Evolutionary conservation across 2,113 vertebrate genomes (phyloP).

Genomic region (Saguinus midas): DNA sequence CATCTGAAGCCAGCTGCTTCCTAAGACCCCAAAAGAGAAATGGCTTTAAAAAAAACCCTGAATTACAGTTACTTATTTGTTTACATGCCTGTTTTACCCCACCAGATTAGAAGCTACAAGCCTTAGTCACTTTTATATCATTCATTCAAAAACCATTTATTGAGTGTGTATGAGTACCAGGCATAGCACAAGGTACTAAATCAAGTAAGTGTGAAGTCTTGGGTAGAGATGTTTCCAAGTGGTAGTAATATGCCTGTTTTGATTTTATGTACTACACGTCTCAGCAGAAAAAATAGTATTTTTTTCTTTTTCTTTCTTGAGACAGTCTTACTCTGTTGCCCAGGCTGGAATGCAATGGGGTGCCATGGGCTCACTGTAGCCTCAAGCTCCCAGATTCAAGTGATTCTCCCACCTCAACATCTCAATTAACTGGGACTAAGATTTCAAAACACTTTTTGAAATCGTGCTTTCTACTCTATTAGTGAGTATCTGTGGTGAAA

Average conservation of each 20-base stretch:
- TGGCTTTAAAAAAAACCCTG: background rate
- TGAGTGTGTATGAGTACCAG: background rate
- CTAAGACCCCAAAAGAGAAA: slow-evolving; percentile 7
- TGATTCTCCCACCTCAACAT: no score
- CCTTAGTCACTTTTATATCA: background rate
- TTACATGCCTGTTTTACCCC: background rate
- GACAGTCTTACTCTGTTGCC: no score
- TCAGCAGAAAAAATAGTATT: background rate
- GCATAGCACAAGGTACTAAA: background rate
- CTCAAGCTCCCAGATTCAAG: no score
- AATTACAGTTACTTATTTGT: background rate
- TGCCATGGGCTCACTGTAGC: no score
- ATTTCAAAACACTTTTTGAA: slow-evolving; percentile 39
- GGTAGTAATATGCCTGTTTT: background rate
- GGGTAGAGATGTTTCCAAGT: slow-evolving; percentile 17
- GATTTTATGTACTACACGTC: background rate
- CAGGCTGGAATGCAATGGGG: no score
- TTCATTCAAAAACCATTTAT: background rate
- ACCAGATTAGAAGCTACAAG: background rate
- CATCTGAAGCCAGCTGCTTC: background rate
- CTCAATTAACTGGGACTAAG: background rate
- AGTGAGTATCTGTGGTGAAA: background rate
- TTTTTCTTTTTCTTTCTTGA: no score
- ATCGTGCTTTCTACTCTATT: background rate
- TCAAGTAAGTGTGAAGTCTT: background rate